phyloP scores from a whole-genome alignment of 2,888 invertebrate species.

The Empis livida region DNA sequence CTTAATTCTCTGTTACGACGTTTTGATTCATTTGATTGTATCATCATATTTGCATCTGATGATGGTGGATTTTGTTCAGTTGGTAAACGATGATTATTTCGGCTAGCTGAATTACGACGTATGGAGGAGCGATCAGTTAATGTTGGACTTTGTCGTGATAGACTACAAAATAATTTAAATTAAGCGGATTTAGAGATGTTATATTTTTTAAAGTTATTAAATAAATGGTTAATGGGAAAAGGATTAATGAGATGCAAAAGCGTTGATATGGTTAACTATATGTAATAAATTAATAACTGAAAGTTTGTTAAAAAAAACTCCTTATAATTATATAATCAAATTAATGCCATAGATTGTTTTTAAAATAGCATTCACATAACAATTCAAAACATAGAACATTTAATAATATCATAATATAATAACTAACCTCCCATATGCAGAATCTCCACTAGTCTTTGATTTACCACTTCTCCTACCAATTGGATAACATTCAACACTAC shows the following conservation, averaged over 20 bases:
- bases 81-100: slow-evolving; percentile 15
- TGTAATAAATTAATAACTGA: too few relatives aligned
- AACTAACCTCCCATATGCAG: slow-evolving; percentile 78
- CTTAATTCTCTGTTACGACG: slow-evolving; percentile 26
- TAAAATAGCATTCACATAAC: background rate
- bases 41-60: slow-evolving; percentile 1
- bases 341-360: too few relatives aligned
- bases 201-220: too few relatives aligned
- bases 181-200: slow-evolving; percentile 7
- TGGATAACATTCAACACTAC: slow-evolving; percentile 31
- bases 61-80: slow-evolving; percentile 10
- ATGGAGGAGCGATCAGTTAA: slow-evolving; percentile 25
- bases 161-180: slow-evolving; percentile 28
- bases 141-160: slow-evolving; percentile 44
- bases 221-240: too few relatives aligned
- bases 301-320: too few relatives aligned
- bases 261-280: too few relatives aligned
- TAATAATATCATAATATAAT: slow-evolving; percentile 20
- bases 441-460: slow-evolving; percentile 45
- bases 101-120: slow-evolving; percentile 10
- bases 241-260: too few relatives aligned
- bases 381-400: too few relatives aligned
- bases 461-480: slow-evolving; percentile 18
- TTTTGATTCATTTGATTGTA: slow-evolving; percentile 15
- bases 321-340: too few relatives aligned